Base-by-base conservation (phyloP, 1,140 invertebrate species). In the Reticulitermes speratus region DNA sequence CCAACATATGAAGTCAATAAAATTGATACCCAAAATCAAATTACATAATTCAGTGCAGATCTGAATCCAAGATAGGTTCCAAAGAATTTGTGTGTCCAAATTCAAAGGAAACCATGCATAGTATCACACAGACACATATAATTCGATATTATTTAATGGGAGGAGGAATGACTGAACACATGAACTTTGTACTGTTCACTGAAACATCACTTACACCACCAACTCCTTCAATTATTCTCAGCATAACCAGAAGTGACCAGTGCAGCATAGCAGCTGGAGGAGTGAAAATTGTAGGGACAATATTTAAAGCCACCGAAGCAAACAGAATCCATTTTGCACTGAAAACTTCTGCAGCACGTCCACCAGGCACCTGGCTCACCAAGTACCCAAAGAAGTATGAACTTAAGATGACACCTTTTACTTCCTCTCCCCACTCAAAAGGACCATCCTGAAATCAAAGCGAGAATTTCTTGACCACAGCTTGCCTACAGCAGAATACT, bases 301-400 rank as follows among this genome's bases (percentile, higher is more conserved):
- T 94, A 88, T 97, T 96, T 32, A 97, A 93, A 85, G 94, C 93
- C 23, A 96, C 95, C 3, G 96, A 96, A 88, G 94, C 93, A 87
- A 95, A 95, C 93, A 98, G 96, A 82, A 97, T 94, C 94, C 95
- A 96, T 91, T 97, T 97, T 1, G 96, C 96, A 9, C 96, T 96
- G 88, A 95, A 93, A 45, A 94, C 90, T 91, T 97, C 96, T 0
- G 96, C 95, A 82, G 97, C 90, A 86, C 95, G 92, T 6, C 95
- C 96, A 65, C 96, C 96, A 87, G 94, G 94, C 82, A 98, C 91
- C 91, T 98, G 95, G 0, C 96, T 96, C 0, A 96, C 91, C 82
- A 97, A 93, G 89, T 97, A 97, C 6, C 97, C 97, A 94, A 95
- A 96, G 90, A 97, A 97, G 90, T 97, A 97, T 23, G 96, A 94